Evolutionary conservation across 1,140 invertebrate species (phyloP).

Genomic region (Goniozus legneri): DNA sequence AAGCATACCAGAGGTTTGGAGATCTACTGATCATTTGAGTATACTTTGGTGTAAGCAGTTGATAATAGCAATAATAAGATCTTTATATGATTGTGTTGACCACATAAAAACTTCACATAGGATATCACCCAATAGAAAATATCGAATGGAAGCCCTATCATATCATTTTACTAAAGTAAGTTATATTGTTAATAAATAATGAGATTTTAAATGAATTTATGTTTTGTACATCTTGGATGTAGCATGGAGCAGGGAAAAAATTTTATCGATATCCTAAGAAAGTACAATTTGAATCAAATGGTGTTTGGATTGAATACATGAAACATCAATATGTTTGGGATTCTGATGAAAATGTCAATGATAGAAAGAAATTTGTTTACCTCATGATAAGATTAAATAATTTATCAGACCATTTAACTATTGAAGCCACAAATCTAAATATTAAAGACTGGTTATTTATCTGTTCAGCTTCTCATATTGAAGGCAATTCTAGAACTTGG

Average conservation of each 20-base stretch:
- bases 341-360: conserved; percentile 21
- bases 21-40: conserved; percentile 82
- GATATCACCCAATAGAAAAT: conserved; percentile 33
- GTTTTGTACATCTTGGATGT: conserved; percentile 3
- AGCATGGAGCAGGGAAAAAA: conserved; percentile 37
- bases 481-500: conserved; percentile 61
- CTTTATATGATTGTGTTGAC: conserved; percentile 80
- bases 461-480: conserved; percentile 59
- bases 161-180: conserved; percentile 61
- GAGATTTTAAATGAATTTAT: conserved; percentile 1
- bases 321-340: conserved; percentile 45
- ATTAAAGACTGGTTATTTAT: conserved; percentile 70
- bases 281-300: conserved; percentile 32
- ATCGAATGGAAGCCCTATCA: conserved; percentile 47
- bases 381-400: conserved; percentile 62
- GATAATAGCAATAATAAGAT: conserved; percentile 72
- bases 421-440: conserved; percentile 63
- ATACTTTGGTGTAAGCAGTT: conserved; percentile 92
- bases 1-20: conserved; percentile 79
- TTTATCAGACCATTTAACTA: conserved; percentile 41
- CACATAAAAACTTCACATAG: conserved; percentile 24
- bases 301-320: conserved; percentile 54
- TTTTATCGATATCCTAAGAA: conserved; percentile 27
- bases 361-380: conserved; percentile 42
- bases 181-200: conserved; percentile 2